phyloP scores from a whole-genome alignment of 1,140 invertebrate species.

The Nasonia longicornis region DNA sequence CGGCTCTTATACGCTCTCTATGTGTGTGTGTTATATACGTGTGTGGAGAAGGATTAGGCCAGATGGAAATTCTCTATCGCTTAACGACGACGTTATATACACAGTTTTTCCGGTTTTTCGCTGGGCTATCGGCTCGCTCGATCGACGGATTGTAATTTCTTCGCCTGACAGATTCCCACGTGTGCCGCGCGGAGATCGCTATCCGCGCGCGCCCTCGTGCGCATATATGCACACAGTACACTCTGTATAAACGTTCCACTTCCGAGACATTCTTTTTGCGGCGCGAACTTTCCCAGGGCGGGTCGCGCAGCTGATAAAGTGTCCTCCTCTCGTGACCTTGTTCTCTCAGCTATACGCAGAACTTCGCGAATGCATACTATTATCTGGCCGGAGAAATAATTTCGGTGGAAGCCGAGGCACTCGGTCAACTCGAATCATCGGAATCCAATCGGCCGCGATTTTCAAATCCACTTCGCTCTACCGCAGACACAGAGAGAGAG shows the following conservation, averaged over 20 bases:
- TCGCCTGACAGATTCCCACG: too few species aligned
- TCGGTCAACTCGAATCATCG: not conserved
- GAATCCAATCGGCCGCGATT: constrained; percentile 14
- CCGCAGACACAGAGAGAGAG: not conserved
- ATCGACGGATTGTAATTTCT: too few species aligned
- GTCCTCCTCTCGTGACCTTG: not conserved
- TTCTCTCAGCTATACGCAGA: not conserved
- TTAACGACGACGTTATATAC: not conserved
- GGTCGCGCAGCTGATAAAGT: not conserved
- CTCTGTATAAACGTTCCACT: too few species aligned
- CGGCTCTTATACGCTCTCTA: not conserved
- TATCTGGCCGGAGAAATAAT: not conserved
- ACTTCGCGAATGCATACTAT: too few species aligned
- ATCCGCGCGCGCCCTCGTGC: too few species aligned
- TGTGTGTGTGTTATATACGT: not conserved
- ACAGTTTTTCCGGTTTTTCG: too few species aligned
- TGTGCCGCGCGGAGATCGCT: too few species aligned
- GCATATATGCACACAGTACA: too few species aligned
- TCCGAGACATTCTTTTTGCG: not conserved
- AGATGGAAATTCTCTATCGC: not conserved
- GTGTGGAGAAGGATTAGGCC: not conserved
- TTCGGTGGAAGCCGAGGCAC: not conserved
- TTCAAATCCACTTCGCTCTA: not conserved
- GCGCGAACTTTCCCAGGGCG: not conserved
- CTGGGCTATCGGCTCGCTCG: too few species aligned